Evolutionary conservation across 2,797 vertebrate genomes (phyloP).

Genomic region (Fistularia commersonii): DNA sequence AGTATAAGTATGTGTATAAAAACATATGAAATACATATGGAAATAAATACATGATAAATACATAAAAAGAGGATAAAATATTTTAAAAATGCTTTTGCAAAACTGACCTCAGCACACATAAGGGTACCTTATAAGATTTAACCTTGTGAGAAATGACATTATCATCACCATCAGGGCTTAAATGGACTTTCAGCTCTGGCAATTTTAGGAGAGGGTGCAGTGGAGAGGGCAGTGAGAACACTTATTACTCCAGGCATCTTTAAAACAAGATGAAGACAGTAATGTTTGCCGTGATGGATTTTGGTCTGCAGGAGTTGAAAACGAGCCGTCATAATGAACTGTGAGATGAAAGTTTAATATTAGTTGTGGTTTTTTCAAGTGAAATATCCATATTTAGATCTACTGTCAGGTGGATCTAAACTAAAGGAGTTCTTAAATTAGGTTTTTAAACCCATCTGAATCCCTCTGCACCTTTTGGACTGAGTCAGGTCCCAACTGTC

Average conservation of each 20-base stretch:
- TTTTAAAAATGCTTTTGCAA: conserved; percentile 33
- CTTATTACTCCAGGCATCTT: conserved; percentile 18
- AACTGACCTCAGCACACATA: conserved; percentile 50
- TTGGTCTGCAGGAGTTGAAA: conserved; percentile 2
- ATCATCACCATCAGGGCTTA: conserved; percentile 31
- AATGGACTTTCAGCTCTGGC: conserved; percentile 37
- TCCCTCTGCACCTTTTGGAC: too few species aligned
- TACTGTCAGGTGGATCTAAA: not conserved
- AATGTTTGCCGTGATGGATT: conserved; percentile 13
- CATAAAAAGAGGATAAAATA: conserved; percentile 45
- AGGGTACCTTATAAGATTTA: conserved; percentile 57
- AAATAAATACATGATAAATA: conserved; percentile 36
- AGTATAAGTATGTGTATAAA: too few species aligned
- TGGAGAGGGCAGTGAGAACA: not conserved
- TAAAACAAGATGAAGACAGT: conserved; percentile 25
- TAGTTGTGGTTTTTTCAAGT: not conserved
- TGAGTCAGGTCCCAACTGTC: too few species aligned
- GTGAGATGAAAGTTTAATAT: not conserved
- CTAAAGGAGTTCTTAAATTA: not conserved
- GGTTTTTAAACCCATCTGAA: too few species aligned
- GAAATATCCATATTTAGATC: not conserved
- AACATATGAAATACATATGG: too few species aligned
- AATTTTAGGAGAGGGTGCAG: not conserved
- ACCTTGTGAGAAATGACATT: conserved; percentile 51
- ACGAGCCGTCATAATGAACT: conserved; percentile 5